These are phyloP conservation scores for Rhizoglyphus robini DNA, from an alignment of 1,140 invertebrate species.

Conservation along the genomic window DNA sequence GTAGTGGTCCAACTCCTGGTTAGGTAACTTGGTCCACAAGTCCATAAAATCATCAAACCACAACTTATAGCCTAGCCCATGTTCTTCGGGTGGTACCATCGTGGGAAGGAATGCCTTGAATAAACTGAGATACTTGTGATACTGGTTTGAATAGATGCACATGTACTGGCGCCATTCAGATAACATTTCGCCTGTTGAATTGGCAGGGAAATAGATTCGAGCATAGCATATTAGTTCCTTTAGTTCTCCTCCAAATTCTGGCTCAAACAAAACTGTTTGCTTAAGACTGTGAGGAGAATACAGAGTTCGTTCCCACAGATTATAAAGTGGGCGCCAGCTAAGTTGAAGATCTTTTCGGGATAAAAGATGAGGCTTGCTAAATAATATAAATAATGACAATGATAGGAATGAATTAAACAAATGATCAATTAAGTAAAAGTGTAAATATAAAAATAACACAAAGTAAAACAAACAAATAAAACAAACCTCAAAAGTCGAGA, in stretches of 20 bases:
- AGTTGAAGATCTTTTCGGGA: slow-evolving; percentile 61
- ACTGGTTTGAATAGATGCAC: slow-evolving; percentile 50
- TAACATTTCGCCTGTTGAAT: slow-evolving; percentile 71
- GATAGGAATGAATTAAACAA: too few relatives aligned
- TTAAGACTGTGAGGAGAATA: slow-evolving; percentile 39
- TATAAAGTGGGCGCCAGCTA: slow-evolving; percentile 71
- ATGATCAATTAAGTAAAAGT: too few relatives aligned
- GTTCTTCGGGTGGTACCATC: slow-evolving; percentile 45
- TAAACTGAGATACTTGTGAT: slow-evolving; percentile 47
- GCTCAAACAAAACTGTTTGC: slow-evolving; percentile 42
- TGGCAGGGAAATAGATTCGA: slow-evolving; percentile 49
- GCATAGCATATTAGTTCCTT: slow-evolving; percentile 32
- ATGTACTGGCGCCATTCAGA: slow-evolving; percentile 62
- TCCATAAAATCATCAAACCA: slow-evolving; percentile 72
- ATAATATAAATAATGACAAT: neutral
- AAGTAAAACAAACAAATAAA: slow-evolving; percentile 11
- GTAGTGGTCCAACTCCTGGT: slow-evolving; percentile 54
- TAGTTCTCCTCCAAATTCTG: slow-evolving; percentile 30
- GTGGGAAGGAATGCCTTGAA: slow-evolving; percentile 64
- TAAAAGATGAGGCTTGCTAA: slow-evolving; percentile 59
- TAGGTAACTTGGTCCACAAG: slow-evolving; percentile 60
- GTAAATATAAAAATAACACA: neutral
- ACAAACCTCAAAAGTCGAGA: slow-evolving; percentile 43
- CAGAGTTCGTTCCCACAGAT: slow-evolving; percentile 42
- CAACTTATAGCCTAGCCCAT: slow-evolving; percentile 49